Evolutionary conservation across 1,140 invertebrate genomes (phyloP).

Genomic region (Eupeodes corollae): DNA sequence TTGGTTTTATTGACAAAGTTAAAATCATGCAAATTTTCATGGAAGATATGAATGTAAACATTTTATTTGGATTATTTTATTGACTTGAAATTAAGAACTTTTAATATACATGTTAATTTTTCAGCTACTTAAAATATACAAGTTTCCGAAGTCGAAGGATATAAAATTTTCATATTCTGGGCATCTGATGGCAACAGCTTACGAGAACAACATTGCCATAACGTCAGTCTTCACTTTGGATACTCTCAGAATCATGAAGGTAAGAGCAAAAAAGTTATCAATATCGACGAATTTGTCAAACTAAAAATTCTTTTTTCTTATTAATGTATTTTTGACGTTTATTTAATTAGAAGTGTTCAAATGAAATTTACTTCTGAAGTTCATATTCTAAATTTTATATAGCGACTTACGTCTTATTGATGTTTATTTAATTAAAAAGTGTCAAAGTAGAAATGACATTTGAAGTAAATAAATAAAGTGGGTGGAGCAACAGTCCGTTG

Average conservation of each 20-base stretch:
- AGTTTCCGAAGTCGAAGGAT: slow-evolving; percentile 31
- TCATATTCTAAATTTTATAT: too few relatives aligned
- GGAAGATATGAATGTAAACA: slow-evolving; percentile 62
- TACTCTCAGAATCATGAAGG: slow-evolving; percentile 22
- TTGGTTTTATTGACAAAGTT: slow-evolving; percentile 82
- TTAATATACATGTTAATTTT: neutral
- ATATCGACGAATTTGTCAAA: neutral
- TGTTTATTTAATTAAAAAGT: too few relatives aligned
- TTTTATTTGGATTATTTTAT: slow-evolving; percentile 47
- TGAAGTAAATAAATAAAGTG: too few relatives aligned
- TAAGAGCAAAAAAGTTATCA: neutral
- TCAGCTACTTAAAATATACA: slow-evolving; percentile 34
- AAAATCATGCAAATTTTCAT: slow-evolving; percentile 75
- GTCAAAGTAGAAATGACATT: too few relatives aligned
- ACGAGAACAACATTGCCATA: slow-evolving; percentile 29
- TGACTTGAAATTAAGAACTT: neutral
- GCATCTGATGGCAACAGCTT: slow-evolving; percentile 32
- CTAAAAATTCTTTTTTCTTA: too few relatives aligned
- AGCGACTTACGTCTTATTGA: too few relatives aligned
- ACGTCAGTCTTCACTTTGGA: slow-evolving; percentile 31
- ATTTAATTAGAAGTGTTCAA: too few relatives aligned
- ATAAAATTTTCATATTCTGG: slow-evolving; percentile 32
- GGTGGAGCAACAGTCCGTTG: too few relatives aligned
- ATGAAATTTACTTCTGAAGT: too few relatives aligned
- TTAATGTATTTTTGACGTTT: too few relatives aligned